Conservation (phyloP, 2,888 invertebrate genomes). For the Anoplius nigerrimus region DNA sequence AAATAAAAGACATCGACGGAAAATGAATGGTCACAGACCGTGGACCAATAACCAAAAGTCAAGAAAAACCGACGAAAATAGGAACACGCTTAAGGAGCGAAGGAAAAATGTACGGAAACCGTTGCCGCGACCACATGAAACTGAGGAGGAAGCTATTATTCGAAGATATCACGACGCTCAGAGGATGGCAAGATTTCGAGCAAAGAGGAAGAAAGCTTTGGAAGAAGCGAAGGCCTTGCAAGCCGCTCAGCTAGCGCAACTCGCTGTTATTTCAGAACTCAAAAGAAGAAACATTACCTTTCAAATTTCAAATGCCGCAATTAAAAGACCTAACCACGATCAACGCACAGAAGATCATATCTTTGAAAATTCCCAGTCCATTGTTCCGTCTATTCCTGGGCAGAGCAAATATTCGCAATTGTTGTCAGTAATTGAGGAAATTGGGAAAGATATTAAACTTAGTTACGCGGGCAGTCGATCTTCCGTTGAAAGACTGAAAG, state of each 20-base stretch:
- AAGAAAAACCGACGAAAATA: no score
- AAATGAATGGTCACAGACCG: no score
- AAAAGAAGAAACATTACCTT: slow-evolving; percentile 18
- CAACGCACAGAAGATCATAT: slow-evolving; percentile 2
- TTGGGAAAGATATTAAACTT: slow-evolving; percentile 96
- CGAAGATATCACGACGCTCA: slow-evolving; percentile 64
- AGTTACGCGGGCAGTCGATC: slow-evolving; percentile 96
- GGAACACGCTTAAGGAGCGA: no score
- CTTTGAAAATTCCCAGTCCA: slow-evolving; percentile 9
- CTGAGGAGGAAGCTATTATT: slow-evolving; percentile 61
- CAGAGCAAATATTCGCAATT: slow-evolving; percentile 94
- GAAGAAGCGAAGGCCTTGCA: slow-evolving; percentile 53
- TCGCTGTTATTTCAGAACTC: slow-evolving; percentile 15
- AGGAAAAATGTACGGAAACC: slow-evolving; percentile 34
- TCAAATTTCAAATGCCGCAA: slow-evolving; percentile 9
- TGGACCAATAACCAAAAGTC: no score
- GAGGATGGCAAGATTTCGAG: slow-evolving; percentile 64
- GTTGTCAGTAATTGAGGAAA: slow-evolving; percentile 93
- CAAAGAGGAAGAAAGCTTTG: slow-evolving; percentile 58
- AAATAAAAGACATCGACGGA: no score
- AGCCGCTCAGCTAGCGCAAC: slow-evolving; percentile 22
- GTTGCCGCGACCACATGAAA: slow-evolving; percentile 54
- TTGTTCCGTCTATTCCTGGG: background rate
- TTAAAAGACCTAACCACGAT: background rate
- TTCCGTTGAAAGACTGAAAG: slow-evolving; percentile 93